These are phyloP conservation scores for Congeria kusceri DNA, from an alignment of 2,888 invertebrate species.

Conservation along the genomic window DNA sequence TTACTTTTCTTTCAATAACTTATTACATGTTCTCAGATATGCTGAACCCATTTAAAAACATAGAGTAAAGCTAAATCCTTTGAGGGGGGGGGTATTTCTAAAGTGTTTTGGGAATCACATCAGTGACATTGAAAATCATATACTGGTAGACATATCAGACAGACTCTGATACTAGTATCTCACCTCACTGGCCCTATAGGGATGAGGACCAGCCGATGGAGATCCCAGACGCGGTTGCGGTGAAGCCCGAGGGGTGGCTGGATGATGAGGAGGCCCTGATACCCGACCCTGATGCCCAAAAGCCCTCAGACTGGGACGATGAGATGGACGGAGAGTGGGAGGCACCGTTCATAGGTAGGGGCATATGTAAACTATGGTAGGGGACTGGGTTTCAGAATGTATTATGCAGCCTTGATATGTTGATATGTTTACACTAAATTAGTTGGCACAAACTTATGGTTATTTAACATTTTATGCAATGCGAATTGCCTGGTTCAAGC, in stretches of 20 bases:
- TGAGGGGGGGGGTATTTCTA: no score
- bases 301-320: constrained; percentile 97
- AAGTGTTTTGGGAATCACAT: no score
- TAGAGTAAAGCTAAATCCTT: not conserved
- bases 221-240: constrained; percentile 93
- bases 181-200: constrained; percentile 84
- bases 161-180: not conserved
- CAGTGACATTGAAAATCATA: not conserved
- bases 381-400: not conserved
- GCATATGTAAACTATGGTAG: not conserved
- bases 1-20: no score
- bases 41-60: no score
- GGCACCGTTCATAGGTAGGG: constrained; percentile 91
- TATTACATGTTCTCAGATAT: no score
- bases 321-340: constrained; percentile 99
- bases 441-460: no score
- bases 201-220: constrained; percentile 97
- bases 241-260: constrained; percentile 96
- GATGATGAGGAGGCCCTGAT: constrained; percentile 94
- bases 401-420: no score
- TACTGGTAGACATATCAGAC: not conserved
- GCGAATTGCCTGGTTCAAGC: no score
- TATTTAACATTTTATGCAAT: no score
- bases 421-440: no score
- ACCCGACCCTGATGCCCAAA: constrained; percentile 93